These are phyloP conservation scores for Porites divaricata DNA, from an alignment of 92 coral and sea anemone genomes.

Conservation along the genomic window DNA sequence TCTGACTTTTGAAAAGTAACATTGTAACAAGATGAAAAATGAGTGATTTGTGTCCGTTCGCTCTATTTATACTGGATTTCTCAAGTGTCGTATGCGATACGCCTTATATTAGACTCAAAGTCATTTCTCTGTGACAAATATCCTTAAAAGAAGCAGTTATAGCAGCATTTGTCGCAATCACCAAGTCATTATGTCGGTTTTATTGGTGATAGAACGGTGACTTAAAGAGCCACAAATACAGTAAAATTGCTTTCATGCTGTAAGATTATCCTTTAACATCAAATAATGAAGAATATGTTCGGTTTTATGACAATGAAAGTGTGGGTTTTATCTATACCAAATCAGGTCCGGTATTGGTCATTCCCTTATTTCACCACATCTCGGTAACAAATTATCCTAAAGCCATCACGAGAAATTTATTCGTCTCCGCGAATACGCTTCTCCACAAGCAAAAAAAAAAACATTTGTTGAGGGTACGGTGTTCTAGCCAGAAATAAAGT, in stretches of 20 bases:
- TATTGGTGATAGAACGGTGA: conserved; percentile 76
- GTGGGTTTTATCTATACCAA: conserved; percentile 10
- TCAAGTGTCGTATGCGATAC: conserved; percentile 46
- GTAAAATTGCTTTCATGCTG: conserved; percentile 57
- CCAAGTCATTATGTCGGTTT: conserved; percentile 78
- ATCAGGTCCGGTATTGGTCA: conserved; percentile 42
- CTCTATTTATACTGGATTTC: conserved; percentile 23
- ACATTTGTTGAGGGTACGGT: not conserved
- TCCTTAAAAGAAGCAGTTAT: conserved; percentile 83
- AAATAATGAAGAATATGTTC: conserved; percentile 38
- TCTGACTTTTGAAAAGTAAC: not conserved
- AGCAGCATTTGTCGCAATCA: conserved; percentile 83
- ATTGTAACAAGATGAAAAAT: not conserved
- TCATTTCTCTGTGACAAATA: conserved; percentile 80
- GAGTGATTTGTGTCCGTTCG: conserved; percentile 39
- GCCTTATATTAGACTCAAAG: conserved; percentile 50
- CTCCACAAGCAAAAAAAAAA: not conserved
- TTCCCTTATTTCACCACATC: conserved; percentile 28
- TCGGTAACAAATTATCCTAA: conserved; percentile 12
- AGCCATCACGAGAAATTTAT: conserved; percentile 28
- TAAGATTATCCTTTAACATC: conserved; percentile 40
- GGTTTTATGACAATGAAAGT: conserved; percentile 37
- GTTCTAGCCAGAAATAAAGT: not conserved
- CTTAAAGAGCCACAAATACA: conserved; percentile 40
- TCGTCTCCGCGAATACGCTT: not conserved